Percentiles rank a stretch among this genome's conserved stretches.
Evolutionary conservation across 2,797 vertebrate species (phyloP).

Genomic region (Crypturellus tataupa): DNA sequence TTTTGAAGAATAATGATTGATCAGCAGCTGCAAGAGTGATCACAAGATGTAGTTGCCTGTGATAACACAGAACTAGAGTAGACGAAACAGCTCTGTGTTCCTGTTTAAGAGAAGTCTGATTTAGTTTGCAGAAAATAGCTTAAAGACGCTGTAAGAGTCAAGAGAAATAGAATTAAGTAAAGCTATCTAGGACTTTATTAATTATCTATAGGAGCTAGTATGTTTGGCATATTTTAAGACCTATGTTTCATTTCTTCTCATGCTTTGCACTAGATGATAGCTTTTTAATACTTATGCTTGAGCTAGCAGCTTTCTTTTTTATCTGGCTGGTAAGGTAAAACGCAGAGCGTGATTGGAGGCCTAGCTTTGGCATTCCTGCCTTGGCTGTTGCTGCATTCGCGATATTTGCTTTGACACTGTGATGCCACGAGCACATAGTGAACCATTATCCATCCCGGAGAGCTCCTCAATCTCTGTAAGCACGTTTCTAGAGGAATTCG

Average conservation of each 20-base stretch:
- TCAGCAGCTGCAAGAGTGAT: background rate
- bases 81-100: background rate
- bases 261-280: background rate
- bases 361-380: background rate
- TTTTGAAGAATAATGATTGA: background rate
- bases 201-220: background rate
- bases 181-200: background rate
- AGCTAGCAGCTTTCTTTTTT: background rate
- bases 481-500: background rate
- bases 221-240: background rate
- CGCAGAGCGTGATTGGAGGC: rapidly evolving
- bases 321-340: background rate
- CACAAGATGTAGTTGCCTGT: background rate
- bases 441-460: background rate
- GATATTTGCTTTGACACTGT: background rate
- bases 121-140: background rate
- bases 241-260: slow-evolving; percentile 18
- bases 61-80: background rate
- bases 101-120: background rate
- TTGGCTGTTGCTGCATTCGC: background rate
- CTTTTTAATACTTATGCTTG: background rate
- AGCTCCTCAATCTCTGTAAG: background rate
- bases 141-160: background rate
- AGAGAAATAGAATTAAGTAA: background rate
- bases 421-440: background rate